Conservation (phyloP, 2,888 invertebrate genomes). For the Andrena marginata region DNA sequence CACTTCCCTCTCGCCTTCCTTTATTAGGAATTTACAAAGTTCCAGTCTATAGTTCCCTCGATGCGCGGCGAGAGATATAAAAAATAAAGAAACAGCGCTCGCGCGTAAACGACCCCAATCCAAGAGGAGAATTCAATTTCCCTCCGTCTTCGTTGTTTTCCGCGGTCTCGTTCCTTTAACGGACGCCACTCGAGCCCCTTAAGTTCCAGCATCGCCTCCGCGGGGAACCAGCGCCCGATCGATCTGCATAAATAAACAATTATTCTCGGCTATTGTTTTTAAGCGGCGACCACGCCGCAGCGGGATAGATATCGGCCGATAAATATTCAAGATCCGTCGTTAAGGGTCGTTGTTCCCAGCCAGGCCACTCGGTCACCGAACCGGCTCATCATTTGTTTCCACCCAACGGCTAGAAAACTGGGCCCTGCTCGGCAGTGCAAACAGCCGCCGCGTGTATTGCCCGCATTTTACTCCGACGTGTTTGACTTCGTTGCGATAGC, state of each 20-base stretch:
- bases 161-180: background rate
- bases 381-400: constrained; percentile 68
- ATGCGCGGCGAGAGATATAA: background rate
- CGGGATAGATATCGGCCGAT: constrained; percentile 50
- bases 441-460: constrained; percentile 61
- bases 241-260: constrained; percentile 61
- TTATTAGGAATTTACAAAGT: too few species aligned
- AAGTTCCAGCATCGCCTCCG: background rate
- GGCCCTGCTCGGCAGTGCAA: constrained; percentile 62
- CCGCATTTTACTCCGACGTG: constrained; percentile 60
- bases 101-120: background rate
- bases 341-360: constrained; percentile 13
- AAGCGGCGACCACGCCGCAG: constrained; percentile 15
- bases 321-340: constrained; percentile 52
- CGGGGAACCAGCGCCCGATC: background rate
- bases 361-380: constrained; percentile 48
- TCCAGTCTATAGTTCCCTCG: background rate
- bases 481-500: constrained; percentile 69
- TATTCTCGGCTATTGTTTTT: constrained; percentile 52
- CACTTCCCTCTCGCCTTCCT: too few species aligned
- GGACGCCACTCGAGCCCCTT: background rate
- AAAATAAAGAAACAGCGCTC: background rate
- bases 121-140: background rate
- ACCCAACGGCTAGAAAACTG: constrained; percentile 54
- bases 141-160: background rate